Percentiles rank a stretch among this genome's conserved stretches.
Evolutionary conservation across 2,888 invertebrate genomes (phyloP).

Genomic region (Cataglyphis cursor): DNA sequence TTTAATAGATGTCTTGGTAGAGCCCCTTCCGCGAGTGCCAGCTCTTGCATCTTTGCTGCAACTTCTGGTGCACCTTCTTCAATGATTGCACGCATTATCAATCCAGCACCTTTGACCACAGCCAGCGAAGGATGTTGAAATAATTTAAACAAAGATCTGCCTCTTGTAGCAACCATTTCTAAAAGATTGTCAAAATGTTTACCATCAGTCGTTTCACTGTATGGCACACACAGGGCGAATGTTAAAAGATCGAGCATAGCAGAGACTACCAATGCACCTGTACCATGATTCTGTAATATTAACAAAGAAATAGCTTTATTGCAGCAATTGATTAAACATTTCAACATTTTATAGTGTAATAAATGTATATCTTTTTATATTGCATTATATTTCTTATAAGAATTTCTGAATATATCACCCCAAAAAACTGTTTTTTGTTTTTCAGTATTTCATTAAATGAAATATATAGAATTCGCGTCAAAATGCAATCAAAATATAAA

Average conservation of each 20-base stretch:
- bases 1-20: conserved; percentile 96
- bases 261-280: conserved; percentile 98
- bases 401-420: not conserved
- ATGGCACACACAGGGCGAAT: conserved; percentile 99
- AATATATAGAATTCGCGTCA: not conserved
- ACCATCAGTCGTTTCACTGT: conserved; percentile 99
- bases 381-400: not conserved
- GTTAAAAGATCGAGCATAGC: conserved; percentile 99
- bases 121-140: conserved; percentile 99
- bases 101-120: conserved; percentile 98
- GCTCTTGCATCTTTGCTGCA: conserved; percentile 97
- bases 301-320: not conserved
- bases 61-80: conserved; percentile 98
- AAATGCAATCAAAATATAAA: not conserved
- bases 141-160: conserved; percentile 95
- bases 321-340: not conserved
- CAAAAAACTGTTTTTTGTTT: not conserved
- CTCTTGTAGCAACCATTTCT: conserved; percentile 97
- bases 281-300: conserved; percentile 92
- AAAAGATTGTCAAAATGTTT: conserved; percentile 97
- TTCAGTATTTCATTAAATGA: not conserved
- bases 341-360: not conserved
- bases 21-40: conserved; percentile 98
- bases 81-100: conserved; percentile 98
- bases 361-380: not conserved